phyloP scores from a whole-genome alignment of 2,113 vertebrate genomes.

The Equus przewalskii region DNA sequence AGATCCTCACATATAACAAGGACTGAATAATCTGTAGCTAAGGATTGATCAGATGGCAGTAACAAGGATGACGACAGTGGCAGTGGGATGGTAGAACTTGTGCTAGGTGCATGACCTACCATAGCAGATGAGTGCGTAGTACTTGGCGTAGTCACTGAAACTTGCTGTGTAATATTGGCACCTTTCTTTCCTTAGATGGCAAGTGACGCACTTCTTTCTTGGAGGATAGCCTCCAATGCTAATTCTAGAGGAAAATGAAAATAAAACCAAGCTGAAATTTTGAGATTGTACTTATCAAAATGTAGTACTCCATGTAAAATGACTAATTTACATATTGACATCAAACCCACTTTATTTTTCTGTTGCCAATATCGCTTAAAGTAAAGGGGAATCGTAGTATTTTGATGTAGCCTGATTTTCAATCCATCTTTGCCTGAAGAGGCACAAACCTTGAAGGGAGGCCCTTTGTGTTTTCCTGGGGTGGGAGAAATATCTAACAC shows the following conservation, averaged over 20 bases:
- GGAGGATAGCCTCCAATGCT: conserved; percentile 85
- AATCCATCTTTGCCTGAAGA: conserved; percentile 68
- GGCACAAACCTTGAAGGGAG: conserved; percentile 24
- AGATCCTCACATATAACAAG: background rate
- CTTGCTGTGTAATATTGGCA: conserved; percentile 91
- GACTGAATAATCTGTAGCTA: background rate
- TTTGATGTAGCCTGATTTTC: conserved; percentile 73
- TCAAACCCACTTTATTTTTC: conserved; percentile 81
- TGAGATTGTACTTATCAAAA: conserved; percentile 82
- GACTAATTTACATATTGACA: conserved; percentile 82
- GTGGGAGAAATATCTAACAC: conserved; percentile 21
- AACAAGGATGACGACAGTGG: background rate
- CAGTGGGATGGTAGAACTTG: background rate
- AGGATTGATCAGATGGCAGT: background rate
- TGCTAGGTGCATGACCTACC: conserved; percentile 85
- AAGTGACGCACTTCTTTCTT: conserved; percentile 90
- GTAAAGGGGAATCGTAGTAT: conserved; percentile 72
- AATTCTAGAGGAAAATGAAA: conserved; percentile 88
- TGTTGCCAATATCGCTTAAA: conserved; percentile 79
- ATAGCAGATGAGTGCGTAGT: conserved; percentile 90
- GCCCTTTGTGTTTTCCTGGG: conserved; percentile 3
- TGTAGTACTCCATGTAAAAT: conserved; percentile 78
- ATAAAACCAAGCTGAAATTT: conserved; percentile 80
- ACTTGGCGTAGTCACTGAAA: conserved; percentile 90
- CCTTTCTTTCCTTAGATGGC: conserved; percentile 90